phyloP scores from a whole-genome alignment of 2,113 vertebrate species.

The Dascyllus trimaculatus region DNA sequence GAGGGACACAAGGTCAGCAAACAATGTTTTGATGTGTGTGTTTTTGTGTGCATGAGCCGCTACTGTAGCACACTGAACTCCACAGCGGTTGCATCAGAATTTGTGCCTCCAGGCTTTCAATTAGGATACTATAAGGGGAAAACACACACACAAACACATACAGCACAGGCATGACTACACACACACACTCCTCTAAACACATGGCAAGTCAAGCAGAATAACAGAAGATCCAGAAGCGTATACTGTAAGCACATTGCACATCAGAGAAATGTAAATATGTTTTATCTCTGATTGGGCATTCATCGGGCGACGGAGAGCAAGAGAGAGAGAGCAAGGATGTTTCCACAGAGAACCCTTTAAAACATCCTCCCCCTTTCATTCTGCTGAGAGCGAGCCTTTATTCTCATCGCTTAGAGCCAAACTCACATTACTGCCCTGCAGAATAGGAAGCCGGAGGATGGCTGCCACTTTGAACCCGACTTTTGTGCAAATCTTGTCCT shows the following conservation, averaged over 20 bases:
- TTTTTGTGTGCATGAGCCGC: constrained; percentile 10
- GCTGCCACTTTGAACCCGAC: constrained; percentile 1
- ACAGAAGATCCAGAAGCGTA: constrained; percentile 27
- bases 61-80: constrained; percentile 37
- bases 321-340: background rate
- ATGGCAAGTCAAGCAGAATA: constrained; percentile 53
- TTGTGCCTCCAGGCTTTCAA: constrained; percentile 65
- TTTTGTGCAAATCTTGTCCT: constrained; percentile 6
- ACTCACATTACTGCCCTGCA: constrained; percentile 30
- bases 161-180: constrained; percentile 8
- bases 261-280: constrained; percentile 65
- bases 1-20: constrained; percentile 59
- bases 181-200: constrained; percentile 3
- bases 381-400: constrained; percentile 35
- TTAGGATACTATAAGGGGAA: constrained; percentile 61
- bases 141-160: constrained; percentile 35
- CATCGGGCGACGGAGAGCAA: constrained; percentile 16
- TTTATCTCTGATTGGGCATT: constrained; percentile 39
- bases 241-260: constrained; percentile 48
- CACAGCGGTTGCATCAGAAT: constrained; percentile 44
- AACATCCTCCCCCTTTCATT: constrained; percentile 41
- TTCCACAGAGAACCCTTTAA: constrained; percentile 47
- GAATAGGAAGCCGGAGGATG: constrained; percentile 10
- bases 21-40: constrained; percentile 52
- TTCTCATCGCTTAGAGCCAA: constrained; percentile 21